phyloP scores from a whole-genome alignment of 2,888 invertebrate genomes.

The Heliconius erato region DNA sequence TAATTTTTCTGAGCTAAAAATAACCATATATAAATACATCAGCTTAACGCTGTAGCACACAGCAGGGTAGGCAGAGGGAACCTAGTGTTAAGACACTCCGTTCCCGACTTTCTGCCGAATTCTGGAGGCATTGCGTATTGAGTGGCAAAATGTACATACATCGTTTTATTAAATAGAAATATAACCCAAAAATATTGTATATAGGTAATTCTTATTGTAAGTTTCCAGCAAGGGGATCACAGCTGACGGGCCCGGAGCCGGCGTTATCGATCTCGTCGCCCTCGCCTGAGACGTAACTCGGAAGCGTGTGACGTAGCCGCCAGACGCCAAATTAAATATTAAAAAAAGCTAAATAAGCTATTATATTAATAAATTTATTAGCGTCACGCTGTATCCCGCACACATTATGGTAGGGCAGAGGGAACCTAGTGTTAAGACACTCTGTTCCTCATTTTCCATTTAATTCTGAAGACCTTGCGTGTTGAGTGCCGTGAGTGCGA shows the following conservation, averaged over 20 bases:
- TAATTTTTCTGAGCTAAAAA: background rate
- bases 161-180: background rate
- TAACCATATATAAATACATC: no score
- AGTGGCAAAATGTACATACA: background rate
- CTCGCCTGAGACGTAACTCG: constrained; percentile 35
- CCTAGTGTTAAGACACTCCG: no score
- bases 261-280: constrained; percentile 46
- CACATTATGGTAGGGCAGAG: no score
- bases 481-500: no score
- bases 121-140: no score
- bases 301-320: constrained; percentile 27
- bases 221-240: constrained; percentile 38
- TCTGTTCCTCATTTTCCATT: no score
- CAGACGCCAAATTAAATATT: constrained; percentile 44
- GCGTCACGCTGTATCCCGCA: no score
- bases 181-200: background rate
- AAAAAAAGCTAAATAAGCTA: constrained; percentile 29
- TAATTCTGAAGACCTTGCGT: no score
- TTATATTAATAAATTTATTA: background rate
- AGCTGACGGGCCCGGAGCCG: constrained; percentile 40
- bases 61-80: no score
- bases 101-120: no score
- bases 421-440: no score
- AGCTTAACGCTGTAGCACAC: background rate
- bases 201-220: constrained; percentile 26